These are phyloP conservation scores for Periplaneta americana DNA, from an alignment of 1,140 invertebrate genomes.

Conservation along the genomic window DNA sequence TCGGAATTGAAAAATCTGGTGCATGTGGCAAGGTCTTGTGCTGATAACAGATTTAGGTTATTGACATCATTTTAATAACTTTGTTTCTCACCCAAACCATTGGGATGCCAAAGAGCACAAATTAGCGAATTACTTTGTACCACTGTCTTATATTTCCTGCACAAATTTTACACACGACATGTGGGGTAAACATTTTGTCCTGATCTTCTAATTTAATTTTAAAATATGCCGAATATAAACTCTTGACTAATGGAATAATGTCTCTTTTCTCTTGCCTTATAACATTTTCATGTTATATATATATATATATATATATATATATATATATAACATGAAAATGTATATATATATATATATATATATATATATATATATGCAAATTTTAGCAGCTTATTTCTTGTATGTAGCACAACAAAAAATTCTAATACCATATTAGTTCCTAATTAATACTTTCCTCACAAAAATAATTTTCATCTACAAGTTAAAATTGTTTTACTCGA, in stretches of 20 bases:
- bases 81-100: not conserved
- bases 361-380: too few relatives aligned
- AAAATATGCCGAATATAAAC: not conserved
- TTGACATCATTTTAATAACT: not conserved
- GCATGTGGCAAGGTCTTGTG: not conserved
- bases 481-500: too few relatives aligned
- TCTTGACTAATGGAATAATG: not conserved
- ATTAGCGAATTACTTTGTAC: not conserved
- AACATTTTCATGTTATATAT: too few relatives aligned
- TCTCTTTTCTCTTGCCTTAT: not conserved
- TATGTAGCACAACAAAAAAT: too few relatives aligned
- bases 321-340: too few relatives aligned
- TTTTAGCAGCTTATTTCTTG: too few relatives aligned
- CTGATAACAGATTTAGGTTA: not conserved
- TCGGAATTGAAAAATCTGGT: not conserved
- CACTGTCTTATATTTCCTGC: not conserved
- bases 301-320: too few relatives aligned
- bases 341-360: too few relatives aligned
- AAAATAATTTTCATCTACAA: too few relatives aligned
- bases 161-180: constrained; percentile 1
- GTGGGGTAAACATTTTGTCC: not conserved
- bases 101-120: not conserved
- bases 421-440: too few relatives aligned
- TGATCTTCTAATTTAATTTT: not conserved
- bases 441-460: too few relatives aligned